Evolutionary conservation across 2,113 vertebrate species (phyloP).

Genomic region (Sarotherodon lohbergeri): DNA sequence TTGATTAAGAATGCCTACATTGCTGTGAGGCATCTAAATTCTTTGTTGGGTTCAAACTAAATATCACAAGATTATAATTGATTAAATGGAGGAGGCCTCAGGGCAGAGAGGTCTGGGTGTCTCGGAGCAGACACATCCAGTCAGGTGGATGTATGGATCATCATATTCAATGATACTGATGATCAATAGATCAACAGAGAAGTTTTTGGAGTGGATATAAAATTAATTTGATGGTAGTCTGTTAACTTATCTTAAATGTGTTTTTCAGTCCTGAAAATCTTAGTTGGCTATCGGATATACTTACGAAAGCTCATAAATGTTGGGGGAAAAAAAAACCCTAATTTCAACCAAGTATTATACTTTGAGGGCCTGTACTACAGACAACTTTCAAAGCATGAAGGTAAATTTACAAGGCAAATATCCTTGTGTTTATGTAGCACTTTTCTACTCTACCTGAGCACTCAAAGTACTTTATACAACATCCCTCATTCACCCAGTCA

Average conservation of each 20-base stretch:
- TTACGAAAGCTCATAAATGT: neutral
- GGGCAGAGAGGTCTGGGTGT: neutral
- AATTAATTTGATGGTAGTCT: neutral
- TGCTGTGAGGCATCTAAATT: neutral
- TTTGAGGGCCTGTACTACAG: neutral
- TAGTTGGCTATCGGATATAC: neutral
- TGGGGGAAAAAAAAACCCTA: rapidly evolving
- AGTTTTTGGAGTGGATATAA: neutral
- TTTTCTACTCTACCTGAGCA: neutral
- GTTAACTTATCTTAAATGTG: neutral
- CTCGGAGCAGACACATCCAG: neutral
- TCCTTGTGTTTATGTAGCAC: neutral
- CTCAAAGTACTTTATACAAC: neutral
- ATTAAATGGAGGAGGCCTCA: neutral
- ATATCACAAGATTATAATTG: neutral
- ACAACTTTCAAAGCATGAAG: neutral
- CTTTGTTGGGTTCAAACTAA: neutral
- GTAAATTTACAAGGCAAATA: neutral
- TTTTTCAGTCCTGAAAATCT: neutral
- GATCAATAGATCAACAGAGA: neutral
- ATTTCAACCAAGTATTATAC: neutral
- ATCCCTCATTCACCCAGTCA: neutral
- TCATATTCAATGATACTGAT: neutral
- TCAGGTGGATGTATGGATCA: neutral
- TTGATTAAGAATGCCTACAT: neutral